Evolutionary conservation across 2,113 vertebrate genomes (phyloP), one percentile per base, ranked within the genome.

Genomic region (Tragelaphus buxtoni): DNA sequence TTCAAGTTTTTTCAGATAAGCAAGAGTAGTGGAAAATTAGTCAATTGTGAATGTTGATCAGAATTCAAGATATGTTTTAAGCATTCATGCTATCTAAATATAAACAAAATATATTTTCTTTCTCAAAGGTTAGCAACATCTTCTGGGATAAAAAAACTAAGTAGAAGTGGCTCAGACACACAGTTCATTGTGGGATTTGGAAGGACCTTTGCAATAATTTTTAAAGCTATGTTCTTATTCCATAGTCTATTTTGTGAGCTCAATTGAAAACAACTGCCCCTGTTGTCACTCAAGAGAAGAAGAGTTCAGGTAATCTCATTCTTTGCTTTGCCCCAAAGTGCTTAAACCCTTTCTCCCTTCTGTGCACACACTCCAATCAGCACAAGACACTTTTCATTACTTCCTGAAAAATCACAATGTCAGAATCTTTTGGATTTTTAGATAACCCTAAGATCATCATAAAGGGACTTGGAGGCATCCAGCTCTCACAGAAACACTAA

Each of bases 401-500:
- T 84, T 91, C 42, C 47, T 91, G 83, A 93, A 91, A 96, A 93
- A 91, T 13, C 49, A 83, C 56, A 91, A 53, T 77, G 86, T 97
- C 63, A 63, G 69, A 95, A 96, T 95, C 84, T 96, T 96, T 94
- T 32, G 90, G 84, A 94, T 96, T 97, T 97, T 93, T 95, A 97
- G 92, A 94, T 96, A 96, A 90, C 76, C 61, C 93, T 76, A 51
- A 97, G 90, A 96, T 97, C 96, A 97, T 97, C 94, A 97, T 95
- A 96, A 97, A 97, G 77, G 90, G 76, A 95, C 87, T 97, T 88
- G 51, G 97, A 92, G 94, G n/a, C 80, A 96, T 56, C 60, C 79
- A 90, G 45, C 32, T 95, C 30, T 88, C 56, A 35, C 90, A 93
- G 81, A 97, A 94, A 88, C 56, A 95, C 90, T 97, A 97, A 98